Percentiles rank a stretch among this genome's conserved stretches.
Evolutionary conservation across 2,888 invertebrate genomes (phyloP).

Genomic region (Andrena fulva): DNA sequence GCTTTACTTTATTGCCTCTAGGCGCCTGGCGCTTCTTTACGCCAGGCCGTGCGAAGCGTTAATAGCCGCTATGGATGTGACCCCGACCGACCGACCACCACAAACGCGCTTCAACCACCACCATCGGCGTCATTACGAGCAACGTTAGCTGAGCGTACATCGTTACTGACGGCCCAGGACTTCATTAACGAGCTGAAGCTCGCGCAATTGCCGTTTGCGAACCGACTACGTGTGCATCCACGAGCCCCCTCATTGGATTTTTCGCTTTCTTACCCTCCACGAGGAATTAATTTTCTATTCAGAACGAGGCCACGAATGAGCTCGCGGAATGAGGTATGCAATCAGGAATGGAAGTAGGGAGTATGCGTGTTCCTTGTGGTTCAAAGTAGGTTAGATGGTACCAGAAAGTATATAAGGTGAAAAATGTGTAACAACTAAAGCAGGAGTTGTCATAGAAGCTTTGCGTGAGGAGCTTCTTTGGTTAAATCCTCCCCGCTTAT

Average conservation of each 20-base stretch:
- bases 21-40: constrained; percentile 76
- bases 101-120: background rate
- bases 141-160: constrained; percentile 11
- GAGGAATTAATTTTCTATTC: background rate
- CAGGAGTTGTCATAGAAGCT: background rate
- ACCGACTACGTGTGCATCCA: background rate
- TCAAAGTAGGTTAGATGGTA: no score
- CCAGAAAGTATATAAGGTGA: no score
- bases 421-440: background rate
- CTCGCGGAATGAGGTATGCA: background rate
- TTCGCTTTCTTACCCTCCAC: background rate
- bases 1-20: constrained; percentile 76
- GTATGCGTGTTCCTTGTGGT: no score
- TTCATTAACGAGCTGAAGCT: constrained; percentile 52
- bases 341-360: no score
- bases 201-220: constrained; percentile 33
- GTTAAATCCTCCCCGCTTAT: no score
- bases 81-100: constrained; percentile 12
- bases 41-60: constrained; percentile 70
- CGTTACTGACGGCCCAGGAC: constrained; percentile 25
- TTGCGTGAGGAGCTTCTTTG: no score
- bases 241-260: background rate
- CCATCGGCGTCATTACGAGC: constrained; percentile 21
- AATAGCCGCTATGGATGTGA: constrained; percentile 50
- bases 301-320: background rate